Percentiles rank a stretch among this genome's conserved stretches.
These are phyloP conservation scores for Scolopax bukidnonensis DNA, from an alignment of 2,797 vertebrate genomes.

Conservation along the genomic window DNA sequence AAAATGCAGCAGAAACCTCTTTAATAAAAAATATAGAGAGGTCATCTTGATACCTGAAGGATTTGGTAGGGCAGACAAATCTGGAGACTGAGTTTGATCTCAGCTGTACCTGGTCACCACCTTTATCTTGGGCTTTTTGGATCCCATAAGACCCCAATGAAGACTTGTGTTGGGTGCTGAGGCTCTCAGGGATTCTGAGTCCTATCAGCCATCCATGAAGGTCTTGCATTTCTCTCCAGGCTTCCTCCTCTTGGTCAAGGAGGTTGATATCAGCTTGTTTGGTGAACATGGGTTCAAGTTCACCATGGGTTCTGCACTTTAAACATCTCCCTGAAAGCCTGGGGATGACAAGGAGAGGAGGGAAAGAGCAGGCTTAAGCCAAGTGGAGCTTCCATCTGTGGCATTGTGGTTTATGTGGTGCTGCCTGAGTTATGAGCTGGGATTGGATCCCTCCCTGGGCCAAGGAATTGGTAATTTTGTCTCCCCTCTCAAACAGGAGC, in stretches of 20 bases:
- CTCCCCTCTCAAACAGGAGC: background rate
- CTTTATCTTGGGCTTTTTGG: background rate
- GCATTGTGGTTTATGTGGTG: background rate
- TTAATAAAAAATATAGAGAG: background rate
- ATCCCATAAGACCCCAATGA: background rate
- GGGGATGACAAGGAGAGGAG: background rate
- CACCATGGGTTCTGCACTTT: background rate
- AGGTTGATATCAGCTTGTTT: background rate
- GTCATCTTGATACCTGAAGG: background rate
- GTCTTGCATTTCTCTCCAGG: background rate
- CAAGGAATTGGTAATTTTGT: background rate
- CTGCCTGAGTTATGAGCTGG: background rate
- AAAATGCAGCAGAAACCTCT: background rate
- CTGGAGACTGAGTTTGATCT: background rate
- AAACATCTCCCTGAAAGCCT: background rate
- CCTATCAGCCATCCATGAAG: background rate
- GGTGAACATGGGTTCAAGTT: background rate
- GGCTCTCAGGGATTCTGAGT: background rate
- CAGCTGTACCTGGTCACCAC: rapidly evolving
- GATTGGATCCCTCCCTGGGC: background rate
- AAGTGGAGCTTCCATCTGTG: background rate
- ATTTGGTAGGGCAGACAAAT: background rate
- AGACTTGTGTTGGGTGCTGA: background rate
- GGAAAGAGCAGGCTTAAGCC: background rate
- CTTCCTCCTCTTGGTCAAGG: background rate